Percentiles rank a stretch among this genome's conserved stretches.
These are phyloP conservation scores for Morus bassanus DNA, from an alignment of 2,797 vertebrate genomes.

Conservation along the genomic window DNA sequence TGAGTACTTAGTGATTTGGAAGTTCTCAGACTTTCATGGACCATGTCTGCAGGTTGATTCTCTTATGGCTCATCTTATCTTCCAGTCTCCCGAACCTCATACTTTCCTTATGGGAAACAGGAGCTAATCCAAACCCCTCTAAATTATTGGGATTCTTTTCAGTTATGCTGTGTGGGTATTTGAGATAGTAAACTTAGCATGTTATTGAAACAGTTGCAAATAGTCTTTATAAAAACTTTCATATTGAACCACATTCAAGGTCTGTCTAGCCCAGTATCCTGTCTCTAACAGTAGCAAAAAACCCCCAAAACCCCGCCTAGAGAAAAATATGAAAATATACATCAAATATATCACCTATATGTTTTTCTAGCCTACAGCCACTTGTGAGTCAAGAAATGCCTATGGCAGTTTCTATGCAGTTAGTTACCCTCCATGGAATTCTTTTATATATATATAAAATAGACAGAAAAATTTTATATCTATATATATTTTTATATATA, in stretches of 20 bases:
- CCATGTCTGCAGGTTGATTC: not conserved
- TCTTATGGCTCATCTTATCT: not conserved
- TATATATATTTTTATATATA: not conserved
- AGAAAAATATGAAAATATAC: not conserved
- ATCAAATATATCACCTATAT: not conserved
- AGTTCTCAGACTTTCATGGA: constrained; percentile 33
- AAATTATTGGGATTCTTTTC: not conserved
- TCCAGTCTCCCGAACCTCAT: not conserved
- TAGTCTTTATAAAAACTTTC: not conserved
- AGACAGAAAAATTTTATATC: not conserved
- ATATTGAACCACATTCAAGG: not conserved
- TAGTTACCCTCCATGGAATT: not conserved
- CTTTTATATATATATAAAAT: not conserved
- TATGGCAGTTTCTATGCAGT: not conserved
- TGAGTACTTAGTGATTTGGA: constrained; percentile 72
- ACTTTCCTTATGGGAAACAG: not conserved
- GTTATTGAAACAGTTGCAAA: not conserved
- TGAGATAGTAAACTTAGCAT: not conserved
- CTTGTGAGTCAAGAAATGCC: not conserved
- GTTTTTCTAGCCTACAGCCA: not conserved
- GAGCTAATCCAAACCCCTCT: not conserved
- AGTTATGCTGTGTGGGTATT: not conserved
- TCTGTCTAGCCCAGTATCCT: not conserved
- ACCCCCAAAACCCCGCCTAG: not conserved
- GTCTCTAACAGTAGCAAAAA: not conserved